These are phyloP conservation scores for Neopelma chrysocephalum DNA, from an alignment of 2,797 vertebrate species.

Conservation along the genomic window DNA sequence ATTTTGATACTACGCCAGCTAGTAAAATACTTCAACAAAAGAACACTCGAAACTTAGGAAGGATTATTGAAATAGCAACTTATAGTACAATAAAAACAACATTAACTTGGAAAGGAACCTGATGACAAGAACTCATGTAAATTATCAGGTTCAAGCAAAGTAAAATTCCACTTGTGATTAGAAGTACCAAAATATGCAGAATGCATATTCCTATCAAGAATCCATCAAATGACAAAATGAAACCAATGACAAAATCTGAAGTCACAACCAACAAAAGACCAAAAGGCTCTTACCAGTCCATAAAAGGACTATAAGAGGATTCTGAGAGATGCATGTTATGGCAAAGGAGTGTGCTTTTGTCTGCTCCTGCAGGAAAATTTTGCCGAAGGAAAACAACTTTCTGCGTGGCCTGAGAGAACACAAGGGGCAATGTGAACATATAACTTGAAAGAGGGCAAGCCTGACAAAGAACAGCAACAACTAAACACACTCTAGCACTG, in stretches of 20 bases:
- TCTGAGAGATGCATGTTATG: rapidly evolving
- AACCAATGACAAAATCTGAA: not conserved
- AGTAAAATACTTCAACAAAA: not conserved
- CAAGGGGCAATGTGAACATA: not conserved
- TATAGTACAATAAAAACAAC: not conserved
- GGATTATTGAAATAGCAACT: not conserved
- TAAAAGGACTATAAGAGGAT: not conserved
- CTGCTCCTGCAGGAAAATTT: not conserved
- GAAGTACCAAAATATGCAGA: not conserved
- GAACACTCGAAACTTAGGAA: not conserved
- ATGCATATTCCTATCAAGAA: not conserved
- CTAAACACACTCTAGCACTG: not conserved
- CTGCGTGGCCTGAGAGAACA: not conserved
- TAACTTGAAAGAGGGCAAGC: not conserved
- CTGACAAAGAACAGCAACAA: not conserved
- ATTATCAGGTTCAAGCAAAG: not conserved
- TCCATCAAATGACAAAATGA: not conserved
- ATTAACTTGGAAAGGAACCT: not conserved
- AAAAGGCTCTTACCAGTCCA: not conserved
- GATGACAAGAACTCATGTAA: not conserved
- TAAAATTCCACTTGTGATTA: not conserved
- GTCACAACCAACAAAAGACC: not conserved
- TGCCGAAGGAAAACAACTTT: not conserved
- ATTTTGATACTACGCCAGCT: not conserved
- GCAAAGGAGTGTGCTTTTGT: not conserved